Conservation (phyloP, 2,113 vertebrate genomes). For the Sapajus apella region DNA sequence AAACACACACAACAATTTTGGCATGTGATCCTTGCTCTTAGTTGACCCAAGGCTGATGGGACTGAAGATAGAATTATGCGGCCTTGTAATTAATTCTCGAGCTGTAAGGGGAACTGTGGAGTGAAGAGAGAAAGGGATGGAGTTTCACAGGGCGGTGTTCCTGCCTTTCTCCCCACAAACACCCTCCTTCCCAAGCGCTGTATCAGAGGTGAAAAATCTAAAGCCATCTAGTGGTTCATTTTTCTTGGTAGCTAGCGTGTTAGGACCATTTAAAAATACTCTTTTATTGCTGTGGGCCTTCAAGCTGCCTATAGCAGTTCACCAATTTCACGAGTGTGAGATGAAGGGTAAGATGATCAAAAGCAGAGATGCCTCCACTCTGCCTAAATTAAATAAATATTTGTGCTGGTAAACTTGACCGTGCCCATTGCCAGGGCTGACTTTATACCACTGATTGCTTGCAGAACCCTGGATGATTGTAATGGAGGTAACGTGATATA, state of each 20-base stretch:
- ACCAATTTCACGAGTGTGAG: too few species aligned
- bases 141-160: accelerated
- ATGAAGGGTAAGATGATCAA: accelerated
- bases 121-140: background rate
- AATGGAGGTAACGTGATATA: constrained; percentile 79
- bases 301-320: background rate
- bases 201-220: background rate
- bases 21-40: background rate
- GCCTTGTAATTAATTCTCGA: background rate
- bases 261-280: background rate
- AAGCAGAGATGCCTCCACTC: background rate
- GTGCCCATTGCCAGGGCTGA: constrained; percentile 42
- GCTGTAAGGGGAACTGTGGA: background rate
- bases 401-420: background rate
- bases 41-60: background rate
- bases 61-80: background rate
- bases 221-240: constrained; percentile 54
- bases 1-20: background rate
- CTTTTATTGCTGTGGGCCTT: background rate
- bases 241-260: background rate
- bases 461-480: constrained; percentile 66
- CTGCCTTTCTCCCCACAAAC: background rate
- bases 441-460: constrained; percentile 64
- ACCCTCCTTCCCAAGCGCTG: accelerated
- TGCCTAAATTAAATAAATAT: background rate